Evolutionary conservation across 2,113 vertebrate genomes (phyloP).

Genomic region (Eptesicus fuscus): DNA sequence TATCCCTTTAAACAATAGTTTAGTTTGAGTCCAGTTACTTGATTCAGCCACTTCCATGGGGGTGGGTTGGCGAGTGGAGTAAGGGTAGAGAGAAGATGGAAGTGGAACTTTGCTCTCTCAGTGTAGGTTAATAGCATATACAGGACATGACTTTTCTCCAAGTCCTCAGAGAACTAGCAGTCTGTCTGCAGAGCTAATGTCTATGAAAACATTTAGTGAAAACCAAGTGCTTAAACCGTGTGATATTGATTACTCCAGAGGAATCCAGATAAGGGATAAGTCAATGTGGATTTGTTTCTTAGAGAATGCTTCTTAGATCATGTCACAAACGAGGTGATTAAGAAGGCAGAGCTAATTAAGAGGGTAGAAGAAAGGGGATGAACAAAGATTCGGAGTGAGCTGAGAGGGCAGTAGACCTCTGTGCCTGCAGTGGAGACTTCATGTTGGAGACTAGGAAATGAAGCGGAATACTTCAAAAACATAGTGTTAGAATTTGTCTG

Average conservation of each 20-base stretch:
- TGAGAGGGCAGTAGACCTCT: not conserved
- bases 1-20: not conserved
- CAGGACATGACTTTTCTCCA: not conserved
- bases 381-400: not conserved
- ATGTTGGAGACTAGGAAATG: not conserved
- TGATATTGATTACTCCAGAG: constrained; percentile 25
- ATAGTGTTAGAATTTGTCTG: not conserved
- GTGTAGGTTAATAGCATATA: not conserved
- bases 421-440: not conserved
- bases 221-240: not conserved
- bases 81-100: not conserved
- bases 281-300: constrained; percentile 27
- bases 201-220: constrained; percentile 13
- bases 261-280: constrained; percentile 1
- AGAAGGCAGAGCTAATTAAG: constrained; percentile 29
- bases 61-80: not conserved
- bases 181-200: not conserved
- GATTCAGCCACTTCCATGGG: not conserved
- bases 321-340: not conserved
- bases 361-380: not conserved
- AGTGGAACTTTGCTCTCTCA: not conserved
- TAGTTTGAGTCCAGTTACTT: not conserved
- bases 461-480: not conserved
- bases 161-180: not conserved
- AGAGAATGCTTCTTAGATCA: not conserved